Evolutionary conservation across 2,113 vertebrate genomes (phyloP), one percentile per base, ranked within the genome.

Genomic region (Myotis yumanensis): DNA sequence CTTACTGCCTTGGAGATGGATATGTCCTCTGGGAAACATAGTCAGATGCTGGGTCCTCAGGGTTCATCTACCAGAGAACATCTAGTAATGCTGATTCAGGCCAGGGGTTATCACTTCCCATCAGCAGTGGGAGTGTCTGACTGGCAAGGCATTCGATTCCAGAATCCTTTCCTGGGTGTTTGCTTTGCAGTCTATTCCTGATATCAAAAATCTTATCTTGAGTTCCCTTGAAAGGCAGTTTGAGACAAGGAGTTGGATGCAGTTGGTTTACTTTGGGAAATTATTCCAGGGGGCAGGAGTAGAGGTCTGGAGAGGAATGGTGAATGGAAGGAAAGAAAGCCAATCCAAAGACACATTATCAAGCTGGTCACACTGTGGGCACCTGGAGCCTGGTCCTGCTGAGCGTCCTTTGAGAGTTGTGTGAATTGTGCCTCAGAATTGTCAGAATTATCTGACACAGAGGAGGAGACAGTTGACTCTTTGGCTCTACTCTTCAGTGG

Each of bases 231-330:
- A 57, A 87, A 73, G 22, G 23, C 25, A 88, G 40, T 75, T 73
- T 83, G 71, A 79, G 28, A 87, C 17, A 73, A 79, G 20, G 35
- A 22, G 25, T 93, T 64, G 7, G 30, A 80, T 73, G 17, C 4
- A 75, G 4, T n/a, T 88, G 35, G 30, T n/a, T 90, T 84, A 52
- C 18, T 62, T 28, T 84, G 95, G 46, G n/a, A 94, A 90, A 32
- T 54, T 51, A 88, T 81, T 90, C 25, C n/a, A 90, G 25, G 68
- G 35, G 17, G 15, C 30, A 75, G 37, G 25, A 62, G 8, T 46
- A 4, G 30, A 22, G n/a, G 64, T 30, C 32, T 71, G 17, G 48
- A 84, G 35, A 32, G 43, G 17, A 66, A 62, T 43, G n/a, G 20
- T n/a, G 75, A 75, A 23, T 73, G 3, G 37, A 76, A 48, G 22